Conservation (phyloP, 2,888 invertebrate genomes). For the Seira sanloemensis region DNA sequence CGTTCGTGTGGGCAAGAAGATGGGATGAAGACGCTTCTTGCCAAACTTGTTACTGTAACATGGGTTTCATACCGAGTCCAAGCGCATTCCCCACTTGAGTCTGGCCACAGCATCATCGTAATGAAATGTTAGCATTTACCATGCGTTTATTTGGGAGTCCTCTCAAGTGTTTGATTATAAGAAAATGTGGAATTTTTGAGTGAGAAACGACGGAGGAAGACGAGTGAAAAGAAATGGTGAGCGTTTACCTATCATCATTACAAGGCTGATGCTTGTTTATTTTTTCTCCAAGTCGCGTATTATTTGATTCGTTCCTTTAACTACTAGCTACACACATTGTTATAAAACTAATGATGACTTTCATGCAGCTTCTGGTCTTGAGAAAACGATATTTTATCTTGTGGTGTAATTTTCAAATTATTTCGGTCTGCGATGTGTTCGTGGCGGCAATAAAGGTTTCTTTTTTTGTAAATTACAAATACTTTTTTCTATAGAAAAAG, state of each 20-base stretch:
- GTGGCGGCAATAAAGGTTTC: too few relatives aligned
- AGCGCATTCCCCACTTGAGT: too few relatives aligned
- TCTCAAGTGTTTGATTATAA: constrained; percentile 49
- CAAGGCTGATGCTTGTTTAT: constrained; percentile 48
- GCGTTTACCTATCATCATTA: constrained; percentile 45
- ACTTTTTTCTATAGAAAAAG: too few relatives aligned
- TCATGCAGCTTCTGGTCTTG: constrained; percentile 57
- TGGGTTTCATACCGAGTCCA: too few relatives aligned
- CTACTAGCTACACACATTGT: constrained; percentile 49
- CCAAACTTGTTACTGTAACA: too few relatives aligned
- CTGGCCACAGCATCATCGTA: too few relatives aligned
- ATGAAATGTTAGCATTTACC: constrained; percentile 38
- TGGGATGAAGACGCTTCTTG: too few relatives aligned
- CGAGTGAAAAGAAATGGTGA: constrained; percentile 38
- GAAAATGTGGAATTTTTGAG: constrained; percentile 32
- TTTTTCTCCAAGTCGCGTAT: constrained; percentile 24
- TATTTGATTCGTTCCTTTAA: too few relatives aligned
- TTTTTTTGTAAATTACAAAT: too few relatives aligned
- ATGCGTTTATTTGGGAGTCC: constrained; percentile 46
- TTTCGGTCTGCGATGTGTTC: too few relatives aligned
- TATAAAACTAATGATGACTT: constrained; percentile 55
- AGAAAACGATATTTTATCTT: constrained; percentile 31
- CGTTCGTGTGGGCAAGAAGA: too few relatives aligned
- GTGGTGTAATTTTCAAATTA: constrained; percentile 21
- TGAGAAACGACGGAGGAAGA: too few relatives aligned